These are phyloP conservation scores for Epirrhoe tristata DNA, from an alignment of 2,888 invertebrate genomes.

Conservation along the genomic window DNA sequence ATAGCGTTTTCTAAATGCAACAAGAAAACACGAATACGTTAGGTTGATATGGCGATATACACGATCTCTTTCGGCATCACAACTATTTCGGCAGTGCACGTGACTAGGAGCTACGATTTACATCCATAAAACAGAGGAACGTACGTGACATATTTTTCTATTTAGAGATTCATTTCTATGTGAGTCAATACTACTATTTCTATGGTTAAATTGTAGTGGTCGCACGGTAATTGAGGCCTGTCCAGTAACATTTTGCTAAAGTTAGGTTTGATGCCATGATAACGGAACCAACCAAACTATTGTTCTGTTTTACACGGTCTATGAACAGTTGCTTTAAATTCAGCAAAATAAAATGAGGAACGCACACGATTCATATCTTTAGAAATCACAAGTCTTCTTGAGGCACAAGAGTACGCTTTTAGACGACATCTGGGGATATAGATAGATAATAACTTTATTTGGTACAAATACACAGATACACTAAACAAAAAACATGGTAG, in stretches of 20 bases:
- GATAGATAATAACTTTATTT: no score
- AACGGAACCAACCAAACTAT: slow-evolving; percentile 25
- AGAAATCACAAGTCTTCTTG: no score
- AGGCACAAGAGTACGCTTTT: no score
- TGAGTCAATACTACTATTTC: neutral
- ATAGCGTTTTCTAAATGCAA: neutral
- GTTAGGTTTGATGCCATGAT: slow-evolving; percentile 21
- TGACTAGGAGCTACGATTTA: neutral
- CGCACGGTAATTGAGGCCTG: slow-evolving; percentile 29
- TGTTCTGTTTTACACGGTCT: slow-evolving; percentile 16
- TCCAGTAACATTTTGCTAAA: slow-evolving; percentile 26
- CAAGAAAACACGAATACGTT: neutral
- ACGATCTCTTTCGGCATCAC: neutral
- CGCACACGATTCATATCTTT: neutral
- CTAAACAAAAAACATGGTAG: no score
- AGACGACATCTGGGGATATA: no score
- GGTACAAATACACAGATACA: no score
- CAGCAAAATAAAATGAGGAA: neutral
- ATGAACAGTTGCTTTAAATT: neutral
- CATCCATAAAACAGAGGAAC: neutral
- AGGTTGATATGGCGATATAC: neutral
- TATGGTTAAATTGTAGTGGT: slow-evolving; percentile 23
- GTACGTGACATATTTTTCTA: neutral
- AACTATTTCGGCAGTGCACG: neutral
- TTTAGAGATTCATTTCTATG: neutral